phyloP scores from a whole-genome alignment of 2,888 invertebrate genomes.

The Alsophila aescularia region DNA sequence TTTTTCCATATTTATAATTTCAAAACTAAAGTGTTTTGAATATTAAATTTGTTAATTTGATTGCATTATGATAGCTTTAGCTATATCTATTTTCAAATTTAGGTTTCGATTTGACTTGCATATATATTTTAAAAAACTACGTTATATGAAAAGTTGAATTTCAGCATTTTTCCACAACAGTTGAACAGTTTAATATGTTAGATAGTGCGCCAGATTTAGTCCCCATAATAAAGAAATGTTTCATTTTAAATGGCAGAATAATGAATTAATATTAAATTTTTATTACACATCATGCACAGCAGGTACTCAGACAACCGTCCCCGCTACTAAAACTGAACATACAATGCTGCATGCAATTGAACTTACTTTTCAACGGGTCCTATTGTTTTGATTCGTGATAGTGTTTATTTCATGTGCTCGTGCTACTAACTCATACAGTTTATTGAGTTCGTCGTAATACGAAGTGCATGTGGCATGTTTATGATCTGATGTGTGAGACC shows the following conservation, averaged over 20 bases:
- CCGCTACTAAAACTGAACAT: conserved; percentile 17
- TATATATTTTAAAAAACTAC: no score
- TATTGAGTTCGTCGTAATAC: conserved; percentile 47
- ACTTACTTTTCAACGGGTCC: conserved; percentile 36
- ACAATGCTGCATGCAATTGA: conserved; percentile 24
- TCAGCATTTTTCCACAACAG: no score
- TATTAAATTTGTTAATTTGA: no score
- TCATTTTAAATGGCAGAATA: background rate
- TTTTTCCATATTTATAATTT: no score
- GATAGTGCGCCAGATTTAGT: no score
- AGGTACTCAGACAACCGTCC: conserved; percentile 17
- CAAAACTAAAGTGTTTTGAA: no score
- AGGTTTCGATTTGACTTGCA: no score
- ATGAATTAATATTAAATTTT: background rate
- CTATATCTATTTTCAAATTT: no score
- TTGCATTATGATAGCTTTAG: no score
- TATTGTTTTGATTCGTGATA: conserved; percentile 44
- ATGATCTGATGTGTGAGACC: conserved; percentile 37
- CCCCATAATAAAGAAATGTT: background rate
- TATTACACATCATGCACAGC: background rate
- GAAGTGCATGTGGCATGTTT: conserved; percentile 54
- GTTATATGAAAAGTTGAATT: no score
- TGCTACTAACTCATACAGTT: conserved; percentile 52
- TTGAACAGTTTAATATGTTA: no score
- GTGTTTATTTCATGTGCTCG: conserved; percentile 49